A percentile compares a stretch with the other conserved stretches of the same genome.
phyloP scores from a whole-genome alignment of 2,797 vertebrate species.

The Decapterus maruadsi region DNA sequence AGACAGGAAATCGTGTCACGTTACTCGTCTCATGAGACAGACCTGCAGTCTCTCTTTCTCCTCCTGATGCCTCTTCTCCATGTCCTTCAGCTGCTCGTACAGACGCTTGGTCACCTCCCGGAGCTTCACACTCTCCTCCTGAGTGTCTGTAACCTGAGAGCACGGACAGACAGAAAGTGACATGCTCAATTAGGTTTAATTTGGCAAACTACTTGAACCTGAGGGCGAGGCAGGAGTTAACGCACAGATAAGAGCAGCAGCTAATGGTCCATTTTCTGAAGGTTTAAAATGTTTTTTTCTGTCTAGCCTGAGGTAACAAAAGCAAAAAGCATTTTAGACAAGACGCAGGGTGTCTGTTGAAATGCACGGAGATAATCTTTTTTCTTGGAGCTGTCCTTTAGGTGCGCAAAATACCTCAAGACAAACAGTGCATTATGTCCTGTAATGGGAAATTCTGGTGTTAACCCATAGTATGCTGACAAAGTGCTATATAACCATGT shows the following conservation, averaged over 20 bases:
- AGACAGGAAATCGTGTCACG: slow-evolving; percentile 45
- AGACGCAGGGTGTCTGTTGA: slow-evolving; percentile 17
- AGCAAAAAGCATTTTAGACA: slow-evolving; percentile 5
- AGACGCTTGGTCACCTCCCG: slow-evolving; percentile 83
- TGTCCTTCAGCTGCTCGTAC: slow-evolving; percentile 86
- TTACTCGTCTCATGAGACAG: slow-evolving; percentile 40
- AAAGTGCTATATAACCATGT: too few species aligned
- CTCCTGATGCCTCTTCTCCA: slow-evolving; percentile 86
- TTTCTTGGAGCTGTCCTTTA: neutral
- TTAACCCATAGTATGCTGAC: too few species aligned
- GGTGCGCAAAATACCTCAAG: neutral
- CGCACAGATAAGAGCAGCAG: slow-evolving; percentile 17
- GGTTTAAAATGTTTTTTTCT: slow-evolving; percentile 30
- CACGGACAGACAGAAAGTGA: slow-evolving; percentile 35
- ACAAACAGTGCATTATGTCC: slow-evolving; percentile 5
- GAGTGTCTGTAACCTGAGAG: slow-evolving; percentile 69
- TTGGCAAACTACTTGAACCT: slow-evolving; percentile 31
- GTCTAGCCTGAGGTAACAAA: slow-evolving; percentile 12
- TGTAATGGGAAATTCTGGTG: too few species aligned
- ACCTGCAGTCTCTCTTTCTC: slow-evolving; percentile 89
- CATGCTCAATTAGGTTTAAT: slow-evolving; percentile 55
- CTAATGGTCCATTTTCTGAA: neutral
- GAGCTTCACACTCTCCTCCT: slow-evolving; percentile 81
- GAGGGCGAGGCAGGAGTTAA: slow-evolving; percentile 9
- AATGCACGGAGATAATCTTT: slow-evolving; percentile 12